Base-by-base conservation (phyloP, 2,797 vertebrate species). In the Linurgus olivaceus region DNA sequence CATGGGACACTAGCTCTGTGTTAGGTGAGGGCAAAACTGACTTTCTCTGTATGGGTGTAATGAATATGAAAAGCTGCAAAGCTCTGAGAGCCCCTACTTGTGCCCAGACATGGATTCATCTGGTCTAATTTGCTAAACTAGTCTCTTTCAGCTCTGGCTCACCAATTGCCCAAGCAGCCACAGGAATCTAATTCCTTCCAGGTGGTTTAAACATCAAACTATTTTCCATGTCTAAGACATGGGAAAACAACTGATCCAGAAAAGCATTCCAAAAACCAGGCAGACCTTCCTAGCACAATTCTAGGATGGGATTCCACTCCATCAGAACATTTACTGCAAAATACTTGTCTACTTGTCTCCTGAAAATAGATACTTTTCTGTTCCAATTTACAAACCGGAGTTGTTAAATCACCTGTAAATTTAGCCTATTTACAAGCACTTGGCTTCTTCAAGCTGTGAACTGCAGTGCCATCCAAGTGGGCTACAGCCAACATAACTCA, bases 371-470 rank as follows among this genome's bases (percentile, higher is more conserved):
- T 37, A n/a, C 26, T 74, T 9, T 66, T 55, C 75, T 65, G 72
- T 83, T 94, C 90, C 90, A 82, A 80, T 65, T 93, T 9, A 5
- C 80, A 93, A 70, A 26, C 23, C 58, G 31, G 50, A 86, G 65
- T 24, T 88, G 86, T 42, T 91, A 76, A 94, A 90, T 84, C 87
- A 94, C 95, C 94, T 96, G 78, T 52, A 94, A 89, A 95, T 94
- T 72, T 35, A 77, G 80, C 47, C 54, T 93, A 35, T 91, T 93
- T 91, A 50, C 20, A 55, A 90, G 68, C 70, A 82, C 70, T 94
- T 93, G 75, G 70, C 75, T 94, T 86, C 65, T 71, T 89, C 91
- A 95, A 93, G 91, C 94, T 96, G 95, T 84, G 94, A 96, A 91
- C 14, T 81, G 70, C 88, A 75, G 82, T 70, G 66, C 62, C 68